Percentiles rank a stretch among this genome's conserved stretches.
phyloP scores from a whole-genome alignment of 30 jellyfish, hydroid and myxozoan genomes.

The Pelagia noctiluca region DNA sequence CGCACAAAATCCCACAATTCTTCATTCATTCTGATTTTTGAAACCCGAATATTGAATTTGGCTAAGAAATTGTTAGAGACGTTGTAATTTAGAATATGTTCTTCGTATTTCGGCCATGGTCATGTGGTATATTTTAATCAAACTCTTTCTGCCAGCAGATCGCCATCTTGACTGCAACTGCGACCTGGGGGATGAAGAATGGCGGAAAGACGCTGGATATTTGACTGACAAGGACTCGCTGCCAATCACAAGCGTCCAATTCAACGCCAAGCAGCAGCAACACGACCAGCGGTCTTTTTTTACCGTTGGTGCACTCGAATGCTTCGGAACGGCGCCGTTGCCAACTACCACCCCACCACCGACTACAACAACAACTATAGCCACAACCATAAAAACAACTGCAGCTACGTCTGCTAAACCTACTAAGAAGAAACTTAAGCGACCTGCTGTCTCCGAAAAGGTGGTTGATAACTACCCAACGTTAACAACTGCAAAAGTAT shows the following conservation, averaged over 20 bases:
- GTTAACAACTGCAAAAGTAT: not conserved
- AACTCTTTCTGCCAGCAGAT: slow-evolving; percentile 44
- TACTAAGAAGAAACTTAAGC: not conserved
- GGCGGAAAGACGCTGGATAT: slow-evolving; percentile 92
- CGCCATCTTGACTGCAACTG: slow-evolving; percentile 93
- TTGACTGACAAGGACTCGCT: slow-evolving; percentile 79
- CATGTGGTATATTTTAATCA: not conserved
- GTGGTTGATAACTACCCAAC: not conserved
- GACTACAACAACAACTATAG: slow-evolving; percentile 28
- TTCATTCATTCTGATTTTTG: too few species aligned
- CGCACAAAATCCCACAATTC: too few species aligned
- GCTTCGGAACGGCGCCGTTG: slow-evolving; percentile 86
- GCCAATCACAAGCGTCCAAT: slow-evolving; percentile 90
- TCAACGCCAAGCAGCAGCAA: slow-evolving; percentile 70
- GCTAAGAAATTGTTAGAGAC: too few species aligned
- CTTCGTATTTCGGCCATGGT: too few species aligned
- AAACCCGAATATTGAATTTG: too few species aligned
- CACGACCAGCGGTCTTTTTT: slow-evolving; percentile 75
- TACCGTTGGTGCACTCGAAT: slow-evolving; percentile 88
- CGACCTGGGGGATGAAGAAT: slow-evolving; percentile 85
- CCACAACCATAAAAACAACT: not conserved
- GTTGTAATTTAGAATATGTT: too few species aligned
- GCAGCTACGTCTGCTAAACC: slow-evolving; percentile 13
- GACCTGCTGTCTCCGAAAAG: not conserved
- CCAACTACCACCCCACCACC: slow-evolving; percentile 87